Evolutionary conservation across 1,140 invertebrate species (phyloP).

Genomic region (Pseudomyrmex gracilis): DNA sequence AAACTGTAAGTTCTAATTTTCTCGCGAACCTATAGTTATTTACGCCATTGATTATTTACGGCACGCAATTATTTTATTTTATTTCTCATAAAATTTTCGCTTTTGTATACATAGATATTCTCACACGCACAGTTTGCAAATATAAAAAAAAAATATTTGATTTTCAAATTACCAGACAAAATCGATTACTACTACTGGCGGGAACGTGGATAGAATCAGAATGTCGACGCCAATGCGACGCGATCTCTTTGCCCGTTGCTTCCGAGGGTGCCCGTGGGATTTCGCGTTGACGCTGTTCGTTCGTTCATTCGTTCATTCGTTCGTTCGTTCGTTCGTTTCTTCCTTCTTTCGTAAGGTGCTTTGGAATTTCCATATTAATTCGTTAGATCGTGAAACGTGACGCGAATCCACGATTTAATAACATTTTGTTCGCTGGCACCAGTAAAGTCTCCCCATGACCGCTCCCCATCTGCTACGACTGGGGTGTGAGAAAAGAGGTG

Average conservation of each 20-base stretch:
- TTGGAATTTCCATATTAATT: slow-evolving; percentile 82
- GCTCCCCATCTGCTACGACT: neutral
- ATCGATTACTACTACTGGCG: neutral
- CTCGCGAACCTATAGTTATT: no score
- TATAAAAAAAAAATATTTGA: neutral
- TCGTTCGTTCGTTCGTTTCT: slow-evolving; percentile 59
- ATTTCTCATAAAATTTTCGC: neutral
- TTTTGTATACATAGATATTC: neutral
- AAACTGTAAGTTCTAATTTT: no score
- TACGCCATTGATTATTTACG: no score
- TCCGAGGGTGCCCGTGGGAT: slow-evolving; percentile 66
- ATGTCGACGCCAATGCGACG: slow-evolving; percentile 67
- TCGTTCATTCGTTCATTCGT: slow-evolving; percentile 33
- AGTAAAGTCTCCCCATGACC: neutral
- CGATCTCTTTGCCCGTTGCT: slow-evolving; percentile 62
- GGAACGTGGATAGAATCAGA: slow-evolving; percentile 14
- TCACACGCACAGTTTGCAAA: neutral
- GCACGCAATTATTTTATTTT: neutral
- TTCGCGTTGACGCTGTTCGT: slow-evolving; percentile 67
- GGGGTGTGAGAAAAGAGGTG: neutral
- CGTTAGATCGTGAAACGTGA: slow-evolving; percentile 78
- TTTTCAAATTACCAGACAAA: neutral
- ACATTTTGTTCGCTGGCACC: slow-evolving; percentile 69
- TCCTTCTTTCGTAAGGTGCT: slow-evolving; percentile 72
- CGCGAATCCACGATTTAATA: slow-evolving; percentile 77